A percentile compares a stretch with the other conserved stretches of the same genome.
Evolutionary conservation across 2,888 invertebrate genomes (phyloP).

Genomic region (Penaeus monodon): DNA sequence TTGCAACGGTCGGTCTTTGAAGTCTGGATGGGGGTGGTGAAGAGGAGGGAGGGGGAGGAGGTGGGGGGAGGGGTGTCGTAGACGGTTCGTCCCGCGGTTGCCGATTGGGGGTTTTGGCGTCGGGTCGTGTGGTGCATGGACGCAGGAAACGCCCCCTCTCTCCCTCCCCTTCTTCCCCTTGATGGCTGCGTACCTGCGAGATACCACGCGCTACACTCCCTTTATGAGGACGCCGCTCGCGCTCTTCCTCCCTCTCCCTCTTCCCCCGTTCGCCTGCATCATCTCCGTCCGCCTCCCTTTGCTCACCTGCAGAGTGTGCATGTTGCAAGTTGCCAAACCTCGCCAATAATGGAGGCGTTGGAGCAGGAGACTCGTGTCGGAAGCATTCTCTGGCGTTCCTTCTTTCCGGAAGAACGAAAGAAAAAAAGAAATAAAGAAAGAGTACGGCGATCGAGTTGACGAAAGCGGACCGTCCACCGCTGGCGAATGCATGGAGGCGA

Average conservation of each 20-base stretch:
- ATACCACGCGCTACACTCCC: not conserved
- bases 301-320: constrained; percentile 5
- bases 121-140: not conserved
- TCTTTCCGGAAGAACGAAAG: not conserved
- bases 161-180: not conserved
- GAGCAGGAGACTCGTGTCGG: not conserved
- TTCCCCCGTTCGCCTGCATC: constrained; percentile 13
- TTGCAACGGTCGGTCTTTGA: not conserved
- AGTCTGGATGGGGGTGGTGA: not conserved
- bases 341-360: not conserved
- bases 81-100: not conserved
- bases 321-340: constrained; percentile 9
- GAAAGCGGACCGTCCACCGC: too few relatives aligned
- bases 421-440: not conserved
- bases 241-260: not conserved
- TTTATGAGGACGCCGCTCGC: constrained; percentile 3
- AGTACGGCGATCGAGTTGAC: not conserved
- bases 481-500: not conserved
- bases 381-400: not conserved
- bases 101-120: constrained; percentile 6
- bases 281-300: not conserved
- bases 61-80: not conserved
- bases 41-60: not conserved
- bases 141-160: constrained; percentile 10
- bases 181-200: not conserved